Base-by-base conservation (phyloP, 2,113 vertebrate species). In the Anarhynchus alexandrinus region DNA sequence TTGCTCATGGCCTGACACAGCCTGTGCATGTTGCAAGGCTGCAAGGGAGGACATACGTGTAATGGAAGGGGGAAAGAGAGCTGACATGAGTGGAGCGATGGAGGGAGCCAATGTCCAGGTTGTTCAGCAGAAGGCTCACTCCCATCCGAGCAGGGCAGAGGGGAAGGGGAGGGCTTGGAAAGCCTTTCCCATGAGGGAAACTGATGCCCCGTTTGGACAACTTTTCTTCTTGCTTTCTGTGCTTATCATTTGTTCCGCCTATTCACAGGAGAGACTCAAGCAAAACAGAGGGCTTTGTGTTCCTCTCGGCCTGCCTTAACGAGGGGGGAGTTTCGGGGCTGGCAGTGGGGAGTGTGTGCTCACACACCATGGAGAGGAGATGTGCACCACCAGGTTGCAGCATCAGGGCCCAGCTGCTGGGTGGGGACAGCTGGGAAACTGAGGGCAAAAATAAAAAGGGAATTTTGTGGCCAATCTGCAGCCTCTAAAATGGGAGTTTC, bases 251-350 rank as follows among this genome's bases (percentile, higher is more conserved):
- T 90, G 87, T 96, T 97, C 91, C 2, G 30, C 93, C 96, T 94
- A 88, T 97, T 98, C 93, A 94, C 69, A 15, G 83, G 86, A 96
- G 95, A 94, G 70, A 93, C 81, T 71, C 84, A 97, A 90, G 88
- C 90, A 92, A 93, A 93, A 78, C 93, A 80, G 67, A 71, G 40
- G 88, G 80, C 74, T 89, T 96, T 96, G 96, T 96, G 83, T 72
- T 93, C 67, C 76, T 86, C 38, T 22, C 8, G 4, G 77, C 58
- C 30, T 14, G 73, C 70, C 84, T 66, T 97, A 97, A 97, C 3
- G 36, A 97, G 96, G 77, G 80, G 95, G 97, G 97, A 95, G 97
- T 96, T 92, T 65, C 55, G 0, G 54, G 27, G 52, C 49, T 79
- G 91, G 72, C 36, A 15, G 38, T 36, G 59, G 59, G 77, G 38